A percentile compares a stretch with the other conserved stretches of the same genome.
These are phyloP conservation scores for Oppia nitens DNA, from an alignment of 1,140 invertebrate genomes.

Conservation along the genomic window DNA sequence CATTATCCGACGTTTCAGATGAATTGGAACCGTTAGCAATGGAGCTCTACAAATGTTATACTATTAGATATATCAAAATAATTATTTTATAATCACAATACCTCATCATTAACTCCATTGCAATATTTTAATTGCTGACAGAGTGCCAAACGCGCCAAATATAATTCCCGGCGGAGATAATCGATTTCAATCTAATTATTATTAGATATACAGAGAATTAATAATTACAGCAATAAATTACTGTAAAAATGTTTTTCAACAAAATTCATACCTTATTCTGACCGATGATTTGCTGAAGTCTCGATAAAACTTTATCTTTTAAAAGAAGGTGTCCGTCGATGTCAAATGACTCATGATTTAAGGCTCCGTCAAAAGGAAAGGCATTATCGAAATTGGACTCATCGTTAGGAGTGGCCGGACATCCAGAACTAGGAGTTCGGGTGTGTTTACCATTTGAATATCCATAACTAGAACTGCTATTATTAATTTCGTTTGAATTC, in stretches of 20 bases:
- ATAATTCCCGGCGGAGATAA: neutral
- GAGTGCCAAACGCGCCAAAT: neutral
- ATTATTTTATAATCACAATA: neutral
- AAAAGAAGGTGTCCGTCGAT: constrained; percentile 28
- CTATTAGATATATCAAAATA: too few species aligned
- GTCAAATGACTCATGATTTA: neutral
- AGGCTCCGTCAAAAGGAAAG: neutral
- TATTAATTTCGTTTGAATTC: neutral
- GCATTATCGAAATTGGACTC: constrained; percentile 22
- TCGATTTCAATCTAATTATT: neutral
- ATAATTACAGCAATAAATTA: too few species aligned
- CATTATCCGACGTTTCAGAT: too few species aligned
- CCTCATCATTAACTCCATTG: neutral
- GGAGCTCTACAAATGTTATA: neutral
- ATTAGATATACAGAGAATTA: too few species aligned
- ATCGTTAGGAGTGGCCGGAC: constrained; percentile 26
- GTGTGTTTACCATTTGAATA: constrained; percentile 21
- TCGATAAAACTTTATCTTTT: constrained; percentile 3
- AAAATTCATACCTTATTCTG: neutral
- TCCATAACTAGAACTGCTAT: neutral
- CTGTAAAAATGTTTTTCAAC: too few species aligned
- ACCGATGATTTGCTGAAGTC: neutral
- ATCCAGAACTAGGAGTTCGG: constrained; percentile 28
- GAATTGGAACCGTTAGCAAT: neutral
- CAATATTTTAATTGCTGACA: neutral